Conservation (phyloP, 2,113 vertebrate genomes). For the Macaca fascicularis region DNA sequence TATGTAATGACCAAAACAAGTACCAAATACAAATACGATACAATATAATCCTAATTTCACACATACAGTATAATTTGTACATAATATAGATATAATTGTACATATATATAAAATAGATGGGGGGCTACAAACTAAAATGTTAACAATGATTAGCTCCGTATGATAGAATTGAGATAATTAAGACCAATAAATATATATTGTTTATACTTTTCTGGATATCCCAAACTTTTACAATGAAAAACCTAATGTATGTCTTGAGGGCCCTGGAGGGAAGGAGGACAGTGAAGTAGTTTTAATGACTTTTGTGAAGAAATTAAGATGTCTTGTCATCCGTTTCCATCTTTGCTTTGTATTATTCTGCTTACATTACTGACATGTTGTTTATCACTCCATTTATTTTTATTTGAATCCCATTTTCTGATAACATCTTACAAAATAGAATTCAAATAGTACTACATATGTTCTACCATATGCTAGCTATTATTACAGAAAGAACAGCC, state of each 20-base stretch:
- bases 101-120: neutral
- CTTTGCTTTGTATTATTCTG: neutral
- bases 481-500: neutral
- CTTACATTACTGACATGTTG: neutral
- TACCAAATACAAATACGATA: neutral
- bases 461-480: neutral
- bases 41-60: neutral
- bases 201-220: neutral
- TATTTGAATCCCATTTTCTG: slow-evolving; percentile 2
- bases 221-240: slow-evolving; percentile 23
- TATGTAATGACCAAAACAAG: neutral
- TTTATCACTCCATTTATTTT: neutral
- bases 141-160: neutral
- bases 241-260: neutral
- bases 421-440: neutral
- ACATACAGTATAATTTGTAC: neutral
- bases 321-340: neutral
- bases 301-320: neutral
- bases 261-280: neutral
- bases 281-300: neutral
- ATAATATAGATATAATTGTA: neutral
- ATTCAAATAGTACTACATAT: slow-evolving; percentile 2
- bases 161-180: neutral
- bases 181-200: neutral
- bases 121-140: neutral